Base-by-base conservation (phyloP, 2,888 invertebrate genomes). In the Bellardia pandia region DNA sequence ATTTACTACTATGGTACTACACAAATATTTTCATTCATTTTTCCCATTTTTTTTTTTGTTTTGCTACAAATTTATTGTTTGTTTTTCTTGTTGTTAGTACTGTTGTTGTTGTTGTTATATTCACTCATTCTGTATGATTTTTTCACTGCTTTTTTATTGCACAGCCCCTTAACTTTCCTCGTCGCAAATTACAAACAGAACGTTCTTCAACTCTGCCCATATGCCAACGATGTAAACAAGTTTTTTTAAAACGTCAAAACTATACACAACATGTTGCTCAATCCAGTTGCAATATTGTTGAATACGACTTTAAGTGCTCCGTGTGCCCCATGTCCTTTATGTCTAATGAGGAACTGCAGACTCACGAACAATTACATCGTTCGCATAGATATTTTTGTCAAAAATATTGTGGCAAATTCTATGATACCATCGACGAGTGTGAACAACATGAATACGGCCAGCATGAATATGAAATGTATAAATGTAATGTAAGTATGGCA, bases 281-380 rank as follows among this genome's bases (percentile, higher is more conserved):
- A 53, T 92, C 92, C 85, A 90, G 86, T 64, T 92, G 92, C 79
- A 90, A 74, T 81, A 92, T 92, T n/a, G 90, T 92, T 62, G 92
- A 92, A 87, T 92, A 92, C 74, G 93, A 92, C 45, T 92, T 91
- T 75, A 92, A 92, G 85, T 92, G 92, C 85, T 90, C 88, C 76
- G 90, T 92, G 5, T 92, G 92, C n/a, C 92, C 93, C 40, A 92
- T 92, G 93, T 92, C 92, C 71, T 92, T 92, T 85, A 92, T 91
- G 91, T 91, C 89, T 51, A 88, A 82, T 69, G 92, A 92, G 76
- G 92, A 92, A 45, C 45, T 92, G 82, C 91, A 91, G 53, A 88
- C 88, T 58, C 92, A 92, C 81, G 92, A 92, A 64, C 90, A 90
- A 45, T 88, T 91, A 13, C 92, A 92, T 89, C 90, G 90, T 14